Conservation (phyloP, 2,888 invertebrate species). For the Andrena dorsata region DNA sequence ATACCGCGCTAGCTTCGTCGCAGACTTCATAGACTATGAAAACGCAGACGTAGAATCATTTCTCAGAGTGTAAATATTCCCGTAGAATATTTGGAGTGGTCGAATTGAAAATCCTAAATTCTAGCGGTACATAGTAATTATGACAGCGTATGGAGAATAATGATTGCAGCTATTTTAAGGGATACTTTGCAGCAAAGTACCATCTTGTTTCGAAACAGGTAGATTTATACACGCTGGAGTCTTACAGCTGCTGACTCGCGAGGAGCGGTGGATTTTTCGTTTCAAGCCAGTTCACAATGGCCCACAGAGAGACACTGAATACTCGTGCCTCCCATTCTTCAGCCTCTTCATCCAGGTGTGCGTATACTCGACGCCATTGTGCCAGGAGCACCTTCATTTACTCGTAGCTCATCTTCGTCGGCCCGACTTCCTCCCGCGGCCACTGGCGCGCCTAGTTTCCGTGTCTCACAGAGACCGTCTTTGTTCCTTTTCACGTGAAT, state of each 20-base stretch:
- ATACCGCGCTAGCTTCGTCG: no score
- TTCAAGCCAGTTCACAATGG: constrained; percentile 37
- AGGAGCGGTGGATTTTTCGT: constrained; percentile 25
- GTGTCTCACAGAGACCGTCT: neutral
- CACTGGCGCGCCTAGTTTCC: constrained; percentile 35
- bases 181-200: no score
- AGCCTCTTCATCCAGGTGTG: constrained; percentile 16
- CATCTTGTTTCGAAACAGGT: no score
- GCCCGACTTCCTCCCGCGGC: constrained; percentile 43
- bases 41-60: no score
- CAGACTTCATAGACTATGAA: no score
- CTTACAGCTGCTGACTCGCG: constrained; percentile 1
- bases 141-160: no score
- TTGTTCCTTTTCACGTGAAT: constrained; percentile 45
- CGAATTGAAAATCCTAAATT: no score
- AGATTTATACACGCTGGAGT: no score
- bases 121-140: no score
- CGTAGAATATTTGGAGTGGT: no score
- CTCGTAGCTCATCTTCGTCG: constrained; percentile 38
- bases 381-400: constrained; percentile 47
- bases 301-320: constrained; percentile 31
- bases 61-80: no score
- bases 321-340: constrained; percentile 21
- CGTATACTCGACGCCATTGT: constrained; percentile 48
- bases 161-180: no score